phyloP scores from a whole-genome alignment of 2,113 vertebrate genomes.

The Entelurus aequoreus region DNA sequence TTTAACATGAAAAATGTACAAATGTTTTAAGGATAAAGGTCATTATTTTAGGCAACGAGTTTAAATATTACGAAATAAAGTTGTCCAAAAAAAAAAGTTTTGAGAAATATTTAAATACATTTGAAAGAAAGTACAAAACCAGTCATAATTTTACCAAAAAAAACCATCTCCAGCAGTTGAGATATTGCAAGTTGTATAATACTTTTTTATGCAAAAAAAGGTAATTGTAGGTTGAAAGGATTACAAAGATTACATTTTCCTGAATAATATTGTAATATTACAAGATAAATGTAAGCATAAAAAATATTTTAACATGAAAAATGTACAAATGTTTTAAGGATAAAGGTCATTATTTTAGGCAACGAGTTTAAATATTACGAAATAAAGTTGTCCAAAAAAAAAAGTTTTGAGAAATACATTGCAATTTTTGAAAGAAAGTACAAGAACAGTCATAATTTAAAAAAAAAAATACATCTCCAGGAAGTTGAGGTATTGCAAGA shows the following conservation, averaged over 20 bases:
- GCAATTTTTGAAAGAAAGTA: background rate
- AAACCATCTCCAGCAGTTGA: background rate
- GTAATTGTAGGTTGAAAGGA: background rate
- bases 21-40: background rate
- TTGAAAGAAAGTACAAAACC: background rate
- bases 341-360: background rate
- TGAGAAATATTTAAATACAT: background rate
- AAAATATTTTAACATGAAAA: too few relatives aligned
- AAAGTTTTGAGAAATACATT: background rate
- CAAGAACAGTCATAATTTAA: background rate
- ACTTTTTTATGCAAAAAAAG: background rate
- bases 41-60: too few relatives aligned
- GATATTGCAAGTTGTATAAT: background rate
- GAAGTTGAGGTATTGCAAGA: background rate
- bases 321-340: too few relatives aligned
- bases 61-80: too few relatives aligned
- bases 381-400: background rate
- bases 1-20: too few relatives aligned
- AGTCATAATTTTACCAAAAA: background rate
- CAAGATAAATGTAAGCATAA: too few relatives aligned
- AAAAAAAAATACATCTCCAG: background rate
- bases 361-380: too few relatives aligned
- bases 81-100: background rate
- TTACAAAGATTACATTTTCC: background rate
- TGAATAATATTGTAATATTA: background rate